Evolutionary conservation across 2,113 vertebrate species (phyloP).

Genomic region (Phrynosoma platyrhinos): DNA sequence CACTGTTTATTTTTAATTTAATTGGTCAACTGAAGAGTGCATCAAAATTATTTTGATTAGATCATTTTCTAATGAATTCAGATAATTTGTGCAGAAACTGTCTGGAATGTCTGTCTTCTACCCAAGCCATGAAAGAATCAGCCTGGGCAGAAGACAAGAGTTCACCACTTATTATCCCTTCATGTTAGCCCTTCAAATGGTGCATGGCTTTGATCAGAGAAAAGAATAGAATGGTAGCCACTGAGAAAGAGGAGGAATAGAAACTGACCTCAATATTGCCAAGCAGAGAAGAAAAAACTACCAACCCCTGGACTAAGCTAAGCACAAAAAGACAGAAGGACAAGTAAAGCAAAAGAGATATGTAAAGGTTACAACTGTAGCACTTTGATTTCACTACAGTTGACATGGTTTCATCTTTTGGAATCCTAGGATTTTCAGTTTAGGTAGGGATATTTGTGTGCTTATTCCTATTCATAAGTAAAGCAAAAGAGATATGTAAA

Average conservation of each 20-base stretch:
- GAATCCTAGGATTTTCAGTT: too few species aligned
- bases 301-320: background rate
- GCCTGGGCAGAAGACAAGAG: background rate
- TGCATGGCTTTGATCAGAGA: too few species aligned
- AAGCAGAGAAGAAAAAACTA: background rate
- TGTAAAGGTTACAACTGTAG: too few species aligned
- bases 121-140: background rate
- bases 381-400: too few species aligned
- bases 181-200: background rate
- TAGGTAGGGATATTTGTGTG: too few species aligned
- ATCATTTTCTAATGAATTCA: slow-evolving; percentile 12
- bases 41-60: background rate
- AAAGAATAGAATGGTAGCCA: background rate
- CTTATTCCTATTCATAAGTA: too few species aligned
- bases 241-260: background rate
- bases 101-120: background rate
- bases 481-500: too few species aligned
- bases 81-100: background rate
- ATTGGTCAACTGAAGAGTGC: background rate
- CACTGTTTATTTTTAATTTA: slow-evolving; percentile 4
- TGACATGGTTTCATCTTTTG: too few species aligned
- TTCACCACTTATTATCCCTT: background rate
- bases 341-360: too few species aligned
- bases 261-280: background rate
- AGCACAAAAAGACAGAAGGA: background rate